A percentile compares a stretch with the other conserved stretches of the same genome.
Conservation (phyloP, 1,140 invertebrate species). For the Conopomorpha cramerella region DNA sequence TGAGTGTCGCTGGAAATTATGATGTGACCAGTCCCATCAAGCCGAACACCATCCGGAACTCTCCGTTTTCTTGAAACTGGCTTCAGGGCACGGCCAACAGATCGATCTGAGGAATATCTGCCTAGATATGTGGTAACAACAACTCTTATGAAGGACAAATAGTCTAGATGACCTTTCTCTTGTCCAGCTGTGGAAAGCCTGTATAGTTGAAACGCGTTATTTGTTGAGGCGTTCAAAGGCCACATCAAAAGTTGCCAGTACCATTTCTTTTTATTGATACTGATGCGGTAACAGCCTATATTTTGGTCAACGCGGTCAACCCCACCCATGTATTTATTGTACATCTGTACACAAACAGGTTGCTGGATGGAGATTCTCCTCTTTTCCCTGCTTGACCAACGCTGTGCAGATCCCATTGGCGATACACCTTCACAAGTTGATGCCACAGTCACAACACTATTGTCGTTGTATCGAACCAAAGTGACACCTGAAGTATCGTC, state of each 20-base stretch:
- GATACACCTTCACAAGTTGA: constrained; percentile 15
- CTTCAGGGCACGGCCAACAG: too few relatives aligned
- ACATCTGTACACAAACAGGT: constrained; percentile 14
- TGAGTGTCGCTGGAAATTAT: too few relatives aligned
- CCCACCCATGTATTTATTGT: constrained; percentile 27
- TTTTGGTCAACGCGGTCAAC: constrained; percentile 36
- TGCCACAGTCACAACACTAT: constrained; percentile 19
- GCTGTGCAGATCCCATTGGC: constrained; percentile 16
- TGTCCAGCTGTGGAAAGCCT: constrained; percentile 10
- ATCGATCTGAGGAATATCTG: too few relatives aligned
- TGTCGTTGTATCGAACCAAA: constrained; percentile 20
- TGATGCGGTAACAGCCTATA: constrained; percentile 22
- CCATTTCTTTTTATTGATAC: constrained; percentile 30
- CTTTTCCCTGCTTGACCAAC: constrained; percentile 16
- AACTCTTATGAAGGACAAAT: constrained; percentile 7
- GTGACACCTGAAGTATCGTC: constrained; percentile 11
- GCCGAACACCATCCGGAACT: too few relatives aligned
- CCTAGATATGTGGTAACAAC: constrained; percentile 9
- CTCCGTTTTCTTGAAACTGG: too few relatives aligned
- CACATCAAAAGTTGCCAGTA: constrained; percentile 27
- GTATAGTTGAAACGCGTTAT: constrained; percentile 26
- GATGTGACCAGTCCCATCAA: too few relatives aligned
- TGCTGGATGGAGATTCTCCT: constrained; percentile 17
- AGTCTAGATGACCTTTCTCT: constrained; percentile 4
- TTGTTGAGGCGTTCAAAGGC: constrained; percentile 18